These are phyloP conservation scores for Gadopsis bispinosus DNA, from an alignment of 2,797 vertebrate genomes.

Conservation along the genomic window DNA sequence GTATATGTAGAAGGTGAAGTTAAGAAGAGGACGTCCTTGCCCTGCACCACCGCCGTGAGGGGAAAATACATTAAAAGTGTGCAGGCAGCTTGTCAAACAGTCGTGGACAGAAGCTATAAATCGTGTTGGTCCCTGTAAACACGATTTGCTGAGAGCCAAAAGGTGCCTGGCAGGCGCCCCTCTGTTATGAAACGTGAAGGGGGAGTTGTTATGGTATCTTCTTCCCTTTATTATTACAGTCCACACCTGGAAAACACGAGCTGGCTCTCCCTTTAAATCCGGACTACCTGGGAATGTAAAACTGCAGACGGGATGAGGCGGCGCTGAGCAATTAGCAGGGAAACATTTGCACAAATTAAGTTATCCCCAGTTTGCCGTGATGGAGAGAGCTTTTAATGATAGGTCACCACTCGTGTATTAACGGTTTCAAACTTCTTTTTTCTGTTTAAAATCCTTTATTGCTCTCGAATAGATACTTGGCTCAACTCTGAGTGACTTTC, in stretches of 20 bases:
- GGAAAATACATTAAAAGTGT: slow-evolving; percentile 50
- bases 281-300: slow-evolving; percentile 1
- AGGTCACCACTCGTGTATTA: slow-evolving; percentile 28
- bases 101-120: slow-evolving; percentile 70
- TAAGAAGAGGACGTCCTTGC: background rate
- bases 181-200: slow-evolving; percentile 74
- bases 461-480: slow-evolving; percentile 32
- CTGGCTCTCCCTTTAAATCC: slow-evolving; percentile 11
- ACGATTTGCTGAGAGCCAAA: slow-evolving; percentile 73
- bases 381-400: background rate
- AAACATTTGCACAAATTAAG: slow-evolving; percentile 14
- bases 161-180: slow-evolving; percentile 70
- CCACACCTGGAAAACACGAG: slow-evolving; percentile 62
- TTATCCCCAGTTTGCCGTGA: background rate
- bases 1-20: no score
- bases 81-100: slow-evolving; percentile 78
- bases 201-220: slow-evolving; percentile 58
- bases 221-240: slow-evolving; percentile 57
- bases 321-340: slow-evolving; percentile 25
- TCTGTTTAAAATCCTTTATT: slow-evolving; percentile 5
- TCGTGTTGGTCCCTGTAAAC: slow-evolving; percentile 73
- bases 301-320: background rate
- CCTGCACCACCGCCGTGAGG: slow-evolving; percentile 6
- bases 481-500: slow-evolving; percentile 25
- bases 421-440: slow-evolving; percentile 18